Base-by-base conservation (phyloP, 2,797 vertebrate species). In the Kryptopterus vitreolus region DNA sequence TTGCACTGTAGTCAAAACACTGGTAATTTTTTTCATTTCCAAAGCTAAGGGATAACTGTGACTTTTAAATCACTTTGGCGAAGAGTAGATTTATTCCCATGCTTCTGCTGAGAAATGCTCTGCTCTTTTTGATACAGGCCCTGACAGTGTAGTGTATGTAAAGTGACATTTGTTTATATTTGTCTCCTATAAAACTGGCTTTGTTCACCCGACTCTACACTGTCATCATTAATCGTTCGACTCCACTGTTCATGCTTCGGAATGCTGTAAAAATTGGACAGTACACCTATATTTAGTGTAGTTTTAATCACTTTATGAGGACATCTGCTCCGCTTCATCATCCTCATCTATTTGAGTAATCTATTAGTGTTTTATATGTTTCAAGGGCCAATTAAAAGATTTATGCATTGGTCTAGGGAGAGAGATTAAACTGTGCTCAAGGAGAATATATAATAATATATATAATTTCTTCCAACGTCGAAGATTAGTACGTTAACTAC, bases 1-100 rank as follows among this genome's bases (percentile, higher is more conserved):
- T 84, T 88, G 82, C 86, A 89, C 85, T 88, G 84, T 88, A 88
- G 85, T 86, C 82, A 58, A 62, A 85, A 88, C 86, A 86, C 86
- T 84, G 83, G 72, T 85, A 76, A 77, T 43, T 83, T 78, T 83
- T 78, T 69, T 82, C 35, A 76, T 81, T 82, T 82, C 43, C 46
- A 35, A 69, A 79, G 57, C 75, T 85, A 38, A 81, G 55, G 84
- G 69, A 81, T 77, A 59, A 84, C 59, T 80, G n/a, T 83, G 76
- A 81, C 84, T 84, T 53, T 86, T 85, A 79, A 61, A 50, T 62
- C 66, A 48, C 81, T 80, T 85, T 82, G 61, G 35, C 33, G 31
- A 82, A 77, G 81, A 84, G 73, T 86, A 68, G 71, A 70, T 77
- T 77, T 82, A 66, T 85, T 68, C 79, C 35, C 77, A 68, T 81